Conservation (phyloP, 2,888 invertebrate species). For the Drosophila vallismaia region DNA sequence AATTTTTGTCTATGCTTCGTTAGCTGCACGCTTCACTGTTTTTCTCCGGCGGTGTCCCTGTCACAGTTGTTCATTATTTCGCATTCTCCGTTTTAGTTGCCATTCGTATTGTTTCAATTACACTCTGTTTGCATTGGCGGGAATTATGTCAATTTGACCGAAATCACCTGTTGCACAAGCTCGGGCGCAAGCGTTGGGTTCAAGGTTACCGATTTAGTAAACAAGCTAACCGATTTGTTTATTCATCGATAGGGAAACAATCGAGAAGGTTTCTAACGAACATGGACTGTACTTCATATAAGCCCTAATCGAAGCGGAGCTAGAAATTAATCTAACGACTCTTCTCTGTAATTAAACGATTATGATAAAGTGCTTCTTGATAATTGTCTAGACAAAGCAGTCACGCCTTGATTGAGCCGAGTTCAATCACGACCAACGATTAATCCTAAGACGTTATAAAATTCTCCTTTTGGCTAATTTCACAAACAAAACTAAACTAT, state of each 20-base stretch:
- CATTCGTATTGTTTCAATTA: constrained; percentile 32
- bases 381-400: constrained; percentile 29
- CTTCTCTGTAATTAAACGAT: constrained; percentile 24
- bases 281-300: neutral
- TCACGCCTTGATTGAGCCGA: constrained; percentile 49
- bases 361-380: constrained; percentile 34
- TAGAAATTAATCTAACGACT: neutral
- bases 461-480: no score
- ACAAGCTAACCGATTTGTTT: constrained; percentile 20
- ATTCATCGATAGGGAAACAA: neutral
- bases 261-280: constrained; percentile 1
- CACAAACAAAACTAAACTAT: neutral
- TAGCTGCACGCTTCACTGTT: constrained; percentile 58
- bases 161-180: constrained; percentile 51
- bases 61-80: constrained; percentile 36
- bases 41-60: constrained; percentile 21
- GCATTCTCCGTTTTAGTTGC: constrained; percentile 14
- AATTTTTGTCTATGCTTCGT: constrained; percentile 70
- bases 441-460: neutral
- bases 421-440: constrained; percentile 22
- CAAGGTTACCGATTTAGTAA: constrained; percentile 57
- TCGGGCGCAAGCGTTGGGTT: constrained; percentile 56
- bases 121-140: constrained; percentile 26
- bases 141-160: constrained; percentile 65
- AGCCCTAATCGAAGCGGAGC: constrained; percentile 6